Base-by-base conservation (phyloP, 2,888 invertebrate genomes). In the Brachynemurus nebulosus region DNA sequence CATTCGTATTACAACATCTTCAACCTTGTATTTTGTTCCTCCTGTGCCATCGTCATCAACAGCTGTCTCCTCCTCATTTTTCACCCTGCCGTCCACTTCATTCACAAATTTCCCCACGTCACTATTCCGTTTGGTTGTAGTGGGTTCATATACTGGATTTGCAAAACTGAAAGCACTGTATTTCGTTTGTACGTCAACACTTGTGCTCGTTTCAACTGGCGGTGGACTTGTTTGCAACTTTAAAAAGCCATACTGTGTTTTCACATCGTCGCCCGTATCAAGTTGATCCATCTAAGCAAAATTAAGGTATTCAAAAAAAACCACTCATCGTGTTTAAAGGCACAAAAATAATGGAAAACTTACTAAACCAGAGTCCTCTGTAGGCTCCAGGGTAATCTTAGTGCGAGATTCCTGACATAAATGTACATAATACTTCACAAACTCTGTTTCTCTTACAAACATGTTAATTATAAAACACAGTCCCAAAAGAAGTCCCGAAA, bases 111-210 rank as follows among this genome's bases (percentile, higher is more conserved):
- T 18, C 12, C 37, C 37, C 9, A 20, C 20, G 1, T 42, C 27
- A 27, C 34, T 34, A 33, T 67, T 39, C 64, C 64, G 37, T 65
- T 64, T 21, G 5, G 74, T 70, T 48, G 72, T 74, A 8, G 78
- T 78, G 0, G 86, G 80, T 50, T 86, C 86, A 54, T 88, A 88
- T 1, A 85, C 83, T 0, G 88, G 88, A 65, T 88, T 88, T 36
- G 86, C 80, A 59, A 81, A 88, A 55, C 86, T 86, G 52, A 86
- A 72, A 39, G 78, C 70, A 16, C 71, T 72, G 38, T 65, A 65
- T 47, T 73, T 71, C n/a, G 66, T 65, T 35, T 68, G 69, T 50
- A 56, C 54, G 8, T 48, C 55, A 48, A 44, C 44, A 47, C 51
- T 49, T 23, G 53, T 51, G 39, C 51, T 51, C 27, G 52, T 48